Evolutionary conservation across 2,113 vertebrate species (phyloP), one percentile per base, ranked within the genome.

Genomic region (Chiloscyllium plagiosum): DNA sequence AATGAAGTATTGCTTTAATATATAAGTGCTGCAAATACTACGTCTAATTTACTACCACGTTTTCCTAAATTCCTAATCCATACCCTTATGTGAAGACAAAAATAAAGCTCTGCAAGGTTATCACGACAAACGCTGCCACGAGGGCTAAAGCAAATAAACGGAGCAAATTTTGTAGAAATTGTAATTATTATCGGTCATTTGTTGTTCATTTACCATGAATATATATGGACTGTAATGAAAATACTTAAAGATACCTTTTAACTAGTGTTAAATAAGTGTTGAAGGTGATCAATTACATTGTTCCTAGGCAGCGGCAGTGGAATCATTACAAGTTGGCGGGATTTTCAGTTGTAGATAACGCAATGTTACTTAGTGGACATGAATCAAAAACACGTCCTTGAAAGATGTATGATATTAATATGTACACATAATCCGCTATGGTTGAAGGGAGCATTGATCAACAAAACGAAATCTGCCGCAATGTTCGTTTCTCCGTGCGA

Each of bases 201-300:
- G 19, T 76, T 33, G 37, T 95, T 29, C 66, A 1, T 17, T 47
- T 95, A 70, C 92, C 70, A 20, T 52, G 66, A 70, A n/a, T 24
- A 83, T 13, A 47, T 37, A 4, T 83, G 37, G 15, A 22, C 80
- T 42, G 80, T 22, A 83, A 20, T 89, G 52, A 90, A 90, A 90
- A 90, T 90, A n/a, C 61, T 90, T 89, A 89, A 89, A 89, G 33
- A 90, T 42, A 70, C 33, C 26, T 26, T 50, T 2, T 37, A 50
- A 69, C 66, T 22, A 7, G 26, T 70, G 66, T 47, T 76, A 70
- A 95, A 95, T 95, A 26, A 70, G 33, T 47, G 2, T 8, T 12
- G 22, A 76, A 95, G 50, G 68, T 70, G 69, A 95, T 95, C 47
- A 68, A 95, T 72, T 70, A 17, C 26, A 70, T 72, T 76, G 94